Evolutionary conservation across 2,113 vertebrate species (phyloP), one percentile per base, ranked within the genome.

Genomic region (Vombatus ursinus): DNA sequence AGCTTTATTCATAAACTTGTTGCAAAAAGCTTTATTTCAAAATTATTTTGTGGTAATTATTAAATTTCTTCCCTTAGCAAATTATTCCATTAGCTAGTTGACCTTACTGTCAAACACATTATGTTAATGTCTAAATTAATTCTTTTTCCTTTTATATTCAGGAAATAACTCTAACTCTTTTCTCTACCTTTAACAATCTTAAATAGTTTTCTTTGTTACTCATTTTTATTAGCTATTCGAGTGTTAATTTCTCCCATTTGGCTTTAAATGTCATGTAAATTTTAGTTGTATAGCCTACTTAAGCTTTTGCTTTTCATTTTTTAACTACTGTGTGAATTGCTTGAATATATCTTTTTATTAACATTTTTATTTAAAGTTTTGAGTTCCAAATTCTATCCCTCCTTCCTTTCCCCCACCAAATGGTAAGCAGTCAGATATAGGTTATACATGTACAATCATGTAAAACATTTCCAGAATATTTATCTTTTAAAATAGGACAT

Each of bases 201-300:
- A 96, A 54, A 50, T 68, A 94, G 47, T 50, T 92, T 8, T 95
- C 95, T 92, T 84, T n/a, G 37, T 37, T 14, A 37, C 14, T 94
- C 16, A 89, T 37, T 95, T 96, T 91, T 51, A 77, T 91, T 92
- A 96, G 49, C 57, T 95, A 22, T 94, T 68, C 61, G 37, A 68
- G 12, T 93, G 93, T 50, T 92, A 77, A 94, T 50, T 96, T 94
- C 96, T 93, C 23, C 12, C 68, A 84, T 44, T 90, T 93, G 47
- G 37, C 95, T 51, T 44, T 96, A 84, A 44, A 84, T 84, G 19
- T 84, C n/a, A 84, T 44, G 19, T 22, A 84, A 84, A 19, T 84
- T 84, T 84, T 44, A 44, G 6, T 44, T 84, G 68, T 84, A 44
- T 44, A 44, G 19, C n/a, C n/a, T 2, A 22, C n/a, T 84, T 84